Evolutionary conservation across 2,888 invertebrate genomes (phyloP).

Genomic region (Drosophila monieri): DNA sequence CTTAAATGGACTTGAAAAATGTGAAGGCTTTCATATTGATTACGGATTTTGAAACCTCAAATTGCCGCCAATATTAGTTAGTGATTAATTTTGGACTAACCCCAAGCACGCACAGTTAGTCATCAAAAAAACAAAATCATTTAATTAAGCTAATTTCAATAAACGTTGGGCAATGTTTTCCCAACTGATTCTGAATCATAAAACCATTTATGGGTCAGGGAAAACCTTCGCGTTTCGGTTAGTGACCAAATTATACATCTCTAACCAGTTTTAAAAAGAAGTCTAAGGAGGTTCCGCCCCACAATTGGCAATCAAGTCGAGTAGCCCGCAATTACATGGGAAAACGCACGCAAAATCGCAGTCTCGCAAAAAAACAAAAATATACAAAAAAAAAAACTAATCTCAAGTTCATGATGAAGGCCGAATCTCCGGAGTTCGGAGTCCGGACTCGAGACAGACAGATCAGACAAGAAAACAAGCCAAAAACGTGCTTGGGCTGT

Average conservation of each 20-base stretch:
- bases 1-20: background rate
- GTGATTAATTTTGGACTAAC: background rate
- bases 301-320: slow-evolving; percentile 22
- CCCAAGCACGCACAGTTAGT: background rate
- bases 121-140: slow-evolving; percentile 6
- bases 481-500: slow-evolving; percentile 69
- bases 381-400: slow-evolving; percentile 11
- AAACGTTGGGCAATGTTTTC: slow-evolving; percentile 17
- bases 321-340: slow-evolving; percentile 59
- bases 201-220: slow-evolving; percentile 29
- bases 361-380: slow-evolving; percentile 31
- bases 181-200: slow-evolving; percentile 31
- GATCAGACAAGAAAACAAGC: slow-evolving; percentile 35
- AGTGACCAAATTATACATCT: slow-evolving; percentile 18
- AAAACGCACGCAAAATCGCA: slow-evolving; percentile 48
- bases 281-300: slow-evolving; percentile 35
- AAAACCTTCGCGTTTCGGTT: slow-evolving; percentile 18
- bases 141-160: slow-evolving; percentile 30
- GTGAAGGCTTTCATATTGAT: background rate
- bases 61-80: background rate
- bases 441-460: slow-evolving; percentile 15
- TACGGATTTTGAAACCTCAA: background rate
- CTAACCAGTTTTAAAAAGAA: slow-evolving; percentile 29
- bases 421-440: slow-evolving; percentile 38
- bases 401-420: slow-evolving; percentile 76